Evolutionary conservation across 2,113 vertebrate species (phyloP).

Genomic region (Accipiter virgatus): DNA sequence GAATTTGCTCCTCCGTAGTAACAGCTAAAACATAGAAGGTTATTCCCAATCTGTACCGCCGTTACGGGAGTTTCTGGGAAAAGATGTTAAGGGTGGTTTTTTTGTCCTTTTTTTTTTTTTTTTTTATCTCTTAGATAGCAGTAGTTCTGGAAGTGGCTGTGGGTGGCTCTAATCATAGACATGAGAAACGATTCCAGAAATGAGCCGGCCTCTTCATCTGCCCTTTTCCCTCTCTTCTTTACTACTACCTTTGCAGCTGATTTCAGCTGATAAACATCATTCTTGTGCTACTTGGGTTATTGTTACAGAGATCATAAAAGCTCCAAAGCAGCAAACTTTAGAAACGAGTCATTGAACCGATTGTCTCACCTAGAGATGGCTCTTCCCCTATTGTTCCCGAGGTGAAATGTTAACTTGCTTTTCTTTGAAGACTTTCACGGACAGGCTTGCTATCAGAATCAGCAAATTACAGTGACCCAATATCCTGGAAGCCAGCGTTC

Average conservation of each 20-base stretch:
- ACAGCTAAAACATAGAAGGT: background rate
- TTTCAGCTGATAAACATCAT: background rate
- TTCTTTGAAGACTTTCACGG: background rate
- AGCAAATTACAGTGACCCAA: background rate
- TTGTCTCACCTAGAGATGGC: background rate
- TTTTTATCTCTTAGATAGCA: background rate
- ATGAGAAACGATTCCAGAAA: background rate
- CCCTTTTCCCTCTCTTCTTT: background rate
- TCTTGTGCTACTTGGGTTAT: background rate
- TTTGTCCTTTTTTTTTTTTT: too few relatives aligned
- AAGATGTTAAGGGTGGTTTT: background rate
- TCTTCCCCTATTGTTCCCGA: background rate
- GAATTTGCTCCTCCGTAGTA: background rate
- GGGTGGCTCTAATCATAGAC: background rate
- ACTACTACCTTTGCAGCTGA: background rate
- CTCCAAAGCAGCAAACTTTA: background rate
- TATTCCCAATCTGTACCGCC: background rate
- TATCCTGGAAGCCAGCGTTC: background rate
- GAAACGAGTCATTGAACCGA: background rate
- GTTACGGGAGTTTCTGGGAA: background rate
- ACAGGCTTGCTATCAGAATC: background rate
- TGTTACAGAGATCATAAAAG: background rate
- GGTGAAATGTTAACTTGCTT: constrained; percentile 23
- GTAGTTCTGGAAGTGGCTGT: background rate
- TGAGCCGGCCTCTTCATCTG: background rate